Percentiles rank a stretch among this genome's conserved stretches.
Conservation (phyloP, 2,888 invertebrate species). For the Caenorhabditis macrosperma region DNA sequence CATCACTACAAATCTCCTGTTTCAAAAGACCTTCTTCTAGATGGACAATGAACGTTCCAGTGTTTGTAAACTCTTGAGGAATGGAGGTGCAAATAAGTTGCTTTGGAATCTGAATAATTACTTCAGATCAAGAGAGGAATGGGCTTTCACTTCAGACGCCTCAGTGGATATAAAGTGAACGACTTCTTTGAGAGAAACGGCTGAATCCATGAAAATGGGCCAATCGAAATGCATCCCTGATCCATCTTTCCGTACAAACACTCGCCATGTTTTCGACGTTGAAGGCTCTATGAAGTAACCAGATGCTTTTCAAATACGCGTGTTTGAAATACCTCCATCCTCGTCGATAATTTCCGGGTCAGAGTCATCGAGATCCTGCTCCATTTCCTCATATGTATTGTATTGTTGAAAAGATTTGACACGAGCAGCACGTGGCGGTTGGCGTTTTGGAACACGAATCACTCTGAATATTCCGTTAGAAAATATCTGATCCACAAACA, state of each 20-base stretch:
- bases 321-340: constrained; percentile 21
- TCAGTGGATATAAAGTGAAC: constrained; percentile 52
- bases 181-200: constrained; percentile 34
- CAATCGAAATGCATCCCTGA: constrained; percentile 63
- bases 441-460: constrained; percentile 38
- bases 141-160: constrained; percentile 18
- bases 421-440: constrained; percentile 32
- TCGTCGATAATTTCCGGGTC: constrained; percentile 47
- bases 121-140: neutral
- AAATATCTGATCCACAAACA: neutral
- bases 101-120: constrained; percentile 37
- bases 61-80: constrained; percentile 66
- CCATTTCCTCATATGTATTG: constrained; percentile 29
- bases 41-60: constrained; percentile 61
- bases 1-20: constrained; percentile 55
- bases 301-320: neutral
- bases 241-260: constrained; percentile 59
- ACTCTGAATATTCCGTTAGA: constrained; percentile 15
- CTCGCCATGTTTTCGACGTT: constrained; percentile 54
- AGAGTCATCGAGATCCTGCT: constrained; percentile 23
- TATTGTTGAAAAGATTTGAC: constrained; percentile 51
- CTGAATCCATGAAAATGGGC: constrained; percentile 46
- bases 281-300: constrained; percentile 29
- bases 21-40: constrained; percentile 21
- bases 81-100: constrained; percentile 52